Percentiles rank a stretch among this genome's conserved stretches.
These are phyloP conservation scores for Trinorchestia longiramus DNA, from an alignment of 1,140 invertebrate species.

Conservation along the genomic window DNA sequence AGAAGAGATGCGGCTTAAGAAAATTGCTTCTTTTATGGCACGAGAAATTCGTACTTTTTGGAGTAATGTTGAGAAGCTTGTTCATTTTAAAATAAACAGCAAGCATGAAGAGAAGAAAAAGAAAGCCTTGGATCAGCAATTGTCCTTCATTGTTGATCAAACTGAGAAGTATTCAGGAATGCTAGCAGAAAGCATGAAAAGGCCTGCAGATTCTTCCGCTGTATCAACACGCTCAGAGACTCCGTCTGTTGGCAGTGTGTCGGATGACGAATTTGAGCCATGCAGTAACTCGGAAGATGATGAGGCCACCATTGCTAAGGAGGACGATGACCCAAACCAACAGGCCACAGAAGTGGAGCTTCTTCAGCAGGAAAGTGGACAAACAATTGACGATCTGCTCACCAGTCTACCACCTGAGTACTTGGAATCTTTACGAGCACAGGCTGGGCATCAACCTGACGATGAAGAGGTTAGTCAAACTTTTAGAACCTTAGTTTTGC, in stretches of 20 bases:
- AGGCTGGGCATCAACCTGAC: not conserved
- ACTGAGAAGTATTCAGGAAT: slow-evolving; percentile 97
- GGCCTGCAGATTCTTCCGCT: slow-evolving; percentile 70
- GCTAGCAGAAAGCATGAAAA: slow-evolving; percentile 85
- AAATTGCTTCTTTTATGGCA: slow-evolving; percentile 89
- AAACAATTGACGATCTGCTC: slow-evolving; percentile 90
- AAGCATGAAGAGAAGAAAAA: slow-evolving; percentile 94
- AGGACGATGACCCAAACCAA: slow-evolving; percentile 76
- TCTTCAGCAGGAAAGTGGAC: slow-evolving; percentile 88
- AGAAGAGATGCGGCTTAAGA: slow-evolving; percentile 86
- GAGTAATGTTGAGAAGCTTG: slow-evolving; percentile 96
- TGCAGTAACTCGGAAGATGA: slow-evolving; percentile 86
- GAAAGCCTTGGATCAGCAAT: slow-evolving; percentile 94
- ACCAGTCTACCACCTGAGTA: slow-evolving; percentile 82
- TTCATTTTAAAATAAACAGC: slow-evolving; percentile 94
- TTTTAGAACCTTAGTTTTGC: not conserved
- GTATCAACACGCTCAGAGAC: slow-evolving; percentile 59
- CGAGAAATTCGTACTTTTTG: slow-evolving; percentile 96
- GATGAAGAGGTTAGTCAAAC: slow-evolving; percentile 39
- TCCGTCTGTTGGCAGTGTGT: slow-evolving; percentile 66
- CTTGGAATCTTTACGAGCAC: slow-evolving; percentile 70
- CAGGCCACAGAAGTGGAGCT: slow-evolving; percentile 86
- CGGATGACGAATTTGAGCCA: slow-evolving; percentile 84
- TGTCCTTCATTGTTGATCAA: slow-evolving; percentile 98
- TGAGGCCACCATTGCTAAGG: slow-evolving; percentile 95